Evolutionary conservation across 2,888 invertebrate genomes (phyloP).

Genomic region (Drosophila maculinotata): DNA sequence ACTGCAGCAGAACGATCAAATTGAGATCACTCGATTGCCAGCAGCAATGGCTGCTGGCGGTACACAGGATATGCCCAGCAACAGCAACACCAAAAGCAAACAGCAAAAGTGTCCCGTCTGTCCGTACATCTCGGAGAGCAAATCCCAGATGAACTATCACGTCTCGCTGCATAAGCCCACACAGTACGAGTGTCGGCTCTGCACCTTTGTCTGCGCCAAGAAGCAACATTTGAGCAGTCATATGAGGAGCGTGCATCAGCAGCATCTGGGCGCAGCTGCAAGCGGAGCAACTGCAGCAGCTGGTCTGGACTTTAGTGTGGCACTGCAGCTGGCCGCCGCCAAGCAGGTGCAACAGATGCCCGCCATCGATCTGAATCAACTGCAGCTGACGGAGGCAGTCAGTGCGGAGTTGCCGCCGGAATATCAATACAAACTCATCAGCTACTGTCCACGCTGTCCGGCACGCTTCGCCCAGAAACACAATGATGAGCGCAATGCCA

Average conservation of each 20-base stretch:
- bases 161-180: conserved; percentile 91
- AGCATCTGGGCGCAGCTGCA: conserved; percentile 37
- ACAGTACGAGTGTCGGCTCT: conserved; percentile 90
- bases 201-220: conserved; percentile 93
- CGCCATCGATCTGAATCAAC: conserved; percentile 76
- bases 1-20: conserved; percentile 83
- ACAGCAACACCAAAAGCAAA: conserved; percentile 85
- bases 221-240: conserved; percentile 93
- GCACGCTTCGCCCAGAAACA: conserved; percentile 88
- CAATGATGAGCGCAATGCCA: conserved; percentile 86
- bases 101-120: conserved; percentile 92
- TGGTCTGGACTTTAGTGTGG: conserved; percentile 72
- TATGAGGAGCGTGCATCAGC: conserved; percentile 87
- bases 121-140: conserved; percentile 94
- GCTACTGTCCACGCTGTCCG: conserved; percentile 93
- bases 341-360: conserved; percentile 81
- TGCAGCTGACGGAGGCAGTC: conserved; percentile 59
- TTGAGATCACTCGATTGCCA: conserved; percentile 83
- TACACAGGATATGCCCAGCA: conserved; percentile 7
- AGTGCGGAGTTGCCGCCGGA: conserved; percentile 64
- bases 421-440: conserved; percentile 86
- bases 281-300: conserved; percentile 13
- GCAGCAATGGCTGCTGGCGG: conserved; percentile 17
- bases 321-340: conserved; percentile 78
- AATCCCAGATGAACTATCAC: conserved; percentile 94